Percentiles rank a stretch among this genome's conserved stretches.
phyloP scores from a whole-genome alignment of 2,888 invertebrate species.

The Platycheirus rosarum region DNA sequence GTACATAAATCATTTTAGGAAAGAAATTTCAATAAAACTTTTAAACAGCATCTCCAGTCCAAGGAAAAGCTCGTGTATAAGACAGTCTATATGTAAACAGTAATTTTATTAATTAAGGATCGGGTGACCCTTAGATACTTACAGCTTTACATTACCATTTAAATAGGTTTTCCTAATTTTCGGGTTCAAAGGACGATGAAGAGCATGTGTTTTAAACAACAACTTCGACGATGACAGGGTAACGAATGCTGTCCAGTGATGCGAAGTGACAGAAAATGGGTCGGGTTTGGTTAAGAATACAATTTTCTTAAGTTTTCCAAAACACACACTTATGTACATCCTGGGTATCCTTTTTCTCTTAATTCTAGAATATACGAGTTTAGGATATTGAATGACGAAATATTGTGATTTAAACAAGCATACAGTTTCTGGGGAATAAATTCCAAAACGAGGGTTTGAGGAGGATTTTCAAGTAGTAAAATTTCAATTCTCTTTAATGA shows the following conservation, averaged over 20 bases:
- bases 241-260: slow-evolving; percentile 46
- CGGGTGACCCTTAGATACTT: slow-evolving; percentile 9
- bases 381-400: slow-evolving; percentile 8
- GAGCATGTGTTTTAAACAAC: slow-evolving; percentile 41
- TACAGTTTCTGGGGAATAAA: slow-evolving; percentile 23
- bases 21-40: too few relatives aligned
- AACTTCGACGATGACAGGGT: not conserved
- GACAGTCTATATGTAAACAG: not conserved
- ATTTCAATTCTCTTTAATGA: slow-evolving; percentile 60
- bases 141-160: too few relatives aligned
- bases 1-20: not conserved
- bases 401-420: slow-evolving; percentile 56
- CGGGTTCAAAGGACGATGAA: slow-evolving; percentile 14
- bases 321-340: not conserved
- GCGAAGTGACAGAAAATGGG: slow-evolving; percentile 49
- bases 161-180: not conserved
- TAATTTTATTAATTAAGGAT: slow-evolving; percentile 62
- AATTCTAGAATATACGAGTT: not conserved
- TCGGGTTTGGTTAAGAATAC: slow-evolving; percentile 3
- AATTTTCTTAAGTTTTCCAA: slow-evolving; percentile 1
- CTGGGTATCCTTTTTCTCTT: slow-evolving; percentile 40
- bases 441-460: not conserved
- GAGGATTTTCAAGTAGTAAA: slow-evolving; percentile 27
- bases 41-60: too few relatives aligned
- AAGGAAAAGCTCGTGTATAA: not conserved